Base-by-base conservation (phyloP, 2,888 invertebrate genomes). In the Melitaea athalia region DNA sequence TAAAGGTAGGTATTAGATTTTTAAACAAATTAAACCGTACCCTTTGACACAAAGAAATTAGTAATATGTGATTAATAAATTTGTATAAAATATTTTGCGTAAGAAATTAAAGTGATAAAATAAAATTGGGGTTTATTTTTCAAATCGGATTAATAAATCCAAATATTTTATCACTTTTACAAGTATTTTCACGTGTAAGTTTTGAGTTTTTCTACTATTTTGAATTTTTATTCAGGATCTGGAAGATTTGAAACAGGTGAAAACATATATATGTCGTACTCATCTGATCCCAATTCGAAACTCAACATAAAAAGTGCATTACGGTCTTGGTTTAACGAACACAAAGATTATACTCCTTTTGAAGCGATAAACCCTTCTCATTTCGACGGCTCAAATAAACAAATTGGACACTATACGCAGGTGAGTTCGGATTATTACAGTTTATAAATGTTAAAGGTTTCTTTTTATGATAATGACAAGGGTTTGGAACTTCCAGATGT, bases 351-450 rank as follows among this genome's bases (percentile, higher is more conserved):
- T 61, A 77, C 65, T n/a, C n/a, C n/a, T 0, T 90, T 80, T 67
- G 81, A 80, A 7, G 77, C 81, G 0, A 5, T 91, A 17, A 63
- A 69, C 0, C 0, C 0, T 0, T 77, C 72, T 5, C 81, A 88
- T 64, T 88, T 89, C 53, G 60, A 66, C 3, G 69, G 70, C 0
- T 69, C 78, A 0, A 60, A 69, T 3, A 72, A 75, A 24, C 78
- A 83, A 59, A 81, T 88, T 42, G 91, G 90, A 6, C 91, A 92
- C 73, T 92, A 90, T 59, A 91, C 91, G 8, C 91, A 91, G 86
- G 92, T 91, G 66, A 43, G 42, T 38, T 38, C 5, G 8, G 38
- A 33, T 45, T 11, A 52, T 11, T 24, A 45, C 11, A 11, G 14
- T 10, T 45, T 12, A 45, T 45, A 45, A 12, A 43, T 43, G 11